A percentile compares a stretch with the other conserved stretches of the same genome.
phyloP scores from a whole-genome alignment of 2,113 vertebrate genomes.

The Oreocharis arfaki region DNA sequence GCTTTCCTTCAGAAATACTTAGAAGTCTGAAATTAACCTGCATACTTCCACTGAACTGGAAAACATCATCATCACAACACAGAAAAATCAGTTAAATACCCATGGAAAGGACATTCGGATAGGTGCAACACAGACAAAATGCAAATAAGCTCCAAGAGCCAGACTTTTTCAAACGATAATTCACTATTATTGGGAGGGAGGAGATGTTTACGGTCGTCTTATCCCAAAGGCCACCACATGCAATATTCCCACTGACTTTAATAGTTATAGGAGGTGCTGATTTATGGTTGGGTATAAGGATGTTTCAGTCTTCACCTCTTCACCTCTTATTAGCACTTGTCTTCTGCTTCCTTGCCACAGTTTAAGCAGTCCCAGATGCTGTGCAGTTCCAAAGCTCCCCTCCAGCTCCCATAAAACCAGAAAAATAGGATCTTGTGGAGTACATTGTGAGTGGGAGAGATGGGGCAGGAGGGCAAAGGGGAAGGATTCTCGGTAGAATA shows the following conservation, averaged over 20 bases:
- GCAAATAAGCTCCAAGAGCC: not conserved
- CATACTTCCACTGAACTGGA: not conserved
- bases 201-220: not conserved
- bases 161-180: not conserved
- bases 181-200: not conserved
- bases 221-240: not conserved
- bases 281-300: constrained; percentile 36
- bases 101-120: not conserved
- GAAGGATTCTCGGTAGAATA: not conserved
- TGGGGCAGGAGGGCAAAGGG: not conserved
- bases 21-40: not conserved
- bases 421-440: not conserved
- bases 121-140: not conserved
- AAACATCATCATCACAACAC: not conserved
- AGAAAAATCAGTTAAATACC: not conserved
- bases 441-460: not conserved
- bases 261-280: constrained; percentile 23
- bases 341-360: constrained; percentile 40
- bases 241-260: constrained; percentile 30
- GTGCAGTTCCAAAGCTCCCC: not conserved
- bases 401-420: not conserved
- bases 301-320: constrained; percentile 43
- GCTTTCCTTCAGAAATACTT: not conserved
- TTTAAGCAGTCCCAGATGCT: constrained; percentile 56
- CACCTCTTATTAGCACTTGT: constrained; percentile 60